A percentile compares a stretch with the other conserved stretches of the same genome.
Evolutionary conservation across 2,797 vertebrate genomes (phyloP).

Genomic region (Pangasius macronema): DNA sequence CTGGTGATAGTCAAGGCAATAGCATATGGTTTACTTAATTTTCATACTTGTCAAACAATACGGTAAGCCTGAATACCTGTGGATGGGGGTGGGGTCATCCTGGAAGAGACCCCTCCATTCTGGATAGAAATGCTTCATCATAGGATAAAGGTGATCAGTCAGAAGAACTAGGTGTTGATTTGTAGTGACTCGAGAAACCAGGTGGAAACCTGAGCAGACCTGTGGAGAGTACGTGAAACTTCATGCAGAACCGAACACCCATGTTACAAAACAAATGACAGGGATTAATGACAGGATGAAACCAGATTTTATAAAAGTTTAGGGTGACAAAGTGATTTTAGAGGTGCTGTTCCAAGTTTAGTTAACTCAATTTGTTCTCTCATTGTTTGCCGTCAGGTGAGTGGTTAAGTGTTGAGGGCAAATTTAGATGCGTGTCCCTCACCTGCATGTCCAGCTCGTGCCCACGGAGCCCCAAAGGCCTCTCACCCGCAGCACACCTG

Average conservation of each 20-base stretch:
- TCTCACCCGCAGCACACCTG: constrained; percentile 82
- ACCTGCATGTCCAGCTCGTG: constrained; percentile 83
- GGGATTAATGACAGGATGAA: background rate
- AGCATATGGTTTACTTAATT: too few species aligned
- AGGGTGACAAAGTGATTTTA: background rate
- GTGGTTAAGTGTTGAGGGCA: constrained; percentile 75
- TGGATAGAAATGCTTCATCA: background rate
- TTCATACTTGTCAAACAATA: too few species aligned
- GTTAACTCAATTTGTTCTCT: background rate
- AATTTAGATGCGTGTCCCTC: constrained; percentile 79
- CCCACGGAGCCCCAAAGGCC: constrained; percentile 78
- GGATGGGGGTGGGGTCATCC: too few species aligned
- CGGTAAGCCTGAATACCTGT: too few species aligned
- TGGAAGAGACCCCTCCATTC: background rate
- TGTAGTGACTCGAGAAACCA: background rate
- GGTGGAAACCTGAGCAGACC: too few species aligned
- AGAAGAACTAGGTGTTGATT: background rate
- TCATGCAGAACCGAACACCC: too few species aligned
- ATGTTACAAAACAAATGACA: too few species aligned
- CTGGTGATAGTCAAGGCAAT: too few species aligned
- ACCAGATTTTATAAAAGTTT: background rate
- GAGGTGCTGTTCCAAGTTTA: background rate
- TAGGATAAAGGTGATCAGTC: background rate
- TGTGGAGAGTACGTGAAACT: too few species aligned
- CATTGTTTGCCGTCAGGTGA: constrained; percentile 59